phyloP scores from a whole-genome alignment of 2,888 invertebrate species.

The Pristionchus arcanus region DNA sequence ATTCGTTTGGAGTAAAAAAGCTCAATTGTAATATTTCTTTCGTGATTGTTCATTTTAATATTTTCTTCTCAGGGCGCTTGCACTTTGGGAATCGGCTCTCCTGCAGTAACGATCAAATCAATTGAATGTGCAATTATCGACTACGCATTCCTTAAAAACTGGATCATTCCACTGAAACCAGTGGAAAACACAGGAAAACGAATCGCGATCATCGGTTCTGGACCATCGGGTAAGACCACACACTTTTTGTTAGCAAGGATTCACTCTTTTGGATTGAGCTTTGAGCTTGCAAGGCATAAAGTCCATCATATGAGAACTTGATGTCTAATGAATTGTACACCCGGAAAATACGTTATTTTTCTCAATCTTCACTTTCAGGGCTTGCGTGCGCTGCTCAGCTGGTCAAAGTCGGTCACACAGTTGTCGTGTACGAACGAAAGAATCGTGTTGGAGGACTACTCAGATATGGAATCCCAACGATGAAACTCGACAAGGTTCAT shows the following conservation, averaged over 20 bases:
- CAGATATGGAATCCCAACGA: constrained; percentile 95
- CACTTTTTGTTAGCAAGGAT: not conserved
- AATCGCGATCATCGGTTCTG: constrained; percentile 93
- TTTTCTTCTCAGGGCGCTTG: constrained; percentile 87
- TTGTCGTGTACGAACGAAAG: constrained; percentile 97
- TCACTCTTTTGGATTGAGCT: too few relatives aligned
- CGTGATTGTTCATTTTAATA: too few relatives aligned
- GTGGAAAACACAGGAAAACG: constrained; percentile 87
- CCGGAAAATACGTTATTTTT: too few relatives aligned
- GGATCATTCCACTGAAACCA: constrained; percentile 89
- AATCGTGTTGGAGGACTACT: constrained; percentile 95
- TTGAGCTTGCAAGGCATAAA: too few relatives aligned
- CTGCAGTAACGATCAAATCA: constrained; percentile 98
- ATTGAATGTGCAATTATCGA: constrained; percentile 99
- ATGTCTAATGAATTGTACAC: too few relatives aligned
- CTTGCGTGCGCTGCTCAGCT: constrained; percentile 96
- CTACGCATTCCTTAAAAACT: constrained; percentile 94
- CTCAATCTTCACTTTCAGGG: constrained; percentile 79
- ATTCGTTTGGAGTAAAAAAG: not conserved
- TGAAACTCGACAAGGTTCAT: constrained; percentile 91
- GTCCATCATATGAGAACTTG: too few relatives aligned
- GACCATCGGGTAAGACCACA: constrained; percentile 85
- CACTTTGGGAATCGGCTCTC: constrained; percentile 94
- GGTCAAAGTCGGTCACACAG: constrained; percentile 95
- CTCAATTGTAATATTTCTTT: too few relatives aligned